These are phyloP conservation scores for Andrena camellia DNA, from an alignment of 2,888 invertebrate species.

Conservation along the genomic window DNA sequence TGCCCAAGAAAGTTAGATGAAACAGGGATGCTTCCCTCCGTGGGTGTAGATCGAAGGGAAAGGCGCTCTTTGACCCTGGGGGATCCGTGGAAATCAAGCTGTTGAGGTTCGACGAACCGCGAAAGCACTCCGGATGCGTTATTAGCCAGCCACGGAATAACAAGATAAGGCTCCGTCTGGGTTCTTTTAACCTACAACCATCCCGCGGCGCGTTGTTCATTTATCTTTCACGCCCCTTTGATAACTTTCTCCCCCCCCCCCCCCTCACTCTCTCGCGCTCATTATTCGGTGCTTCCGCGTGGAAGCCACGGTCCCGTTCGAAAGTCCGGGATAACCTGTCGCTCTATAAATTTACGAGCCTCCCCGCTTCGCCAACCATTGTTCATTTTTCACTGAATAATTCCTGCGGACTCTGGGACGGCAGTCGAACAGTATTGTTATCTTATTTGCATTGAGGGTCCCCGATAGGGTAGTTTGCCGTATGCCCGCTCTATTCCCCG, in stretches of 20 bases:
- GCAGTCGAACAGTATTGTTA: too few species aligned
- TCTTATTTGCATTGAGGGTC: too few species aligned
- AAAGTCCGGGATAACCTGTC: background rate
- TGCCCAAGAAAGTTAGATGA: background rate
- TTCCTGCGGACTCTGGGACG: too few species aligned
- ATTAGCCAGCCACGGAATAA: constrained; percentile 32
- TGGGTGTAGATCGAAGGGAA: constrained; percentile 3
- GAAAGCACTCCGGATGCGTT: constrained; percentile 12
- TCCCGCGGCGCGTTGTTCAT: background rate
- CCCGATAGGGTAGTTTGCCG: too few species aligned
- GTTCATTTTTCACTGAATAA: too few species aligned
- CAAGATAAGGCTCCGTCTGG: background rate
- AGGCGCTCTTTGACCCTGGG: constrained; percentile 21
- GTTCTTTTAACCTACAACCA: background rate
- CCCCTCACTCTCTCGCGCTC: background rate
- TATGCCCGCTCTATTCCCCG: too few species aligned
- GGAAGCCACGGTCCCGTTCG: background rate
- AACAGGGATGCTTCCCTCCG: background rate
- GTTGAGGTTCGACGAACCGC: constrained; percentile 23
- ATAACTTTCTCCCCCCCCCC: background rate
- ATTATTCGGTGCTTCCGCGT: background rate
- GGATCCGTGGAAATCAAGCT: constrained; percentile 23
- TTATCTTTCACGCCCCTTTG: constrained; percentile 10
- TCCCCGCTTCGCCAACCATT: too few species aligned
- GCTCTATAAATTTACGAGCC: too few species aligned